Base-by-base conservation (phyloP, 2,888 invertebrate species). In the Hirtodrosophila confusa region DNA sequence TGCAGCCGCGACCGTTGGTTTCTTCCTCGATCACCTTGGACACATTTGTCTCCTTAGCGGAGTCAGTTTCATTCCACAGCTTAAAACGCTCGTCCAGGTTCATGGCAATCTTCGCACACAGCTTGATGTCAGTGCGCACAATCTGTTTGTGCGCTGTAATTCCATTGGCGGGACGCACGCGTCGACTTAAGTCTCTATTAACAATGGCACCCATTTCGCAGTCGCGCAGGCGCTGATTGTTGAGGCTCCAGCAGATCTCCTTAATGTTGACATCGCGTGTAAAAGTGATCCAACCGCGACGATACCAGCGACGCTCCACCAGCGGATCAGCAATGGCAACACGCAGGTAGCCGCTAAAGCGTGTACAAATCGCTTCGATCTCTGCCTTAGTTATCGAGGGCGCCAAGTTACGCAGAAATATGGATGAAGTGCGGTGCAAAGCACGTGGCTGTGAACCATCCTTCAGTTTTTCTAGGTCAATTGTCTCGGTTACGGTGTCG, bases 181-280 rank as follows among this genome's bases (percentile, higher is more conserved):
- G 94, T 10, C 99, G 95, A 86, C 97, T 97, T 70, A 99, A 92
- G 92, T 99, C 99, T 12, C 99, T 94, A 92, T 99, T 99, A 45
- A 99, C 97, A 76, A 99, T 70, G 95, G 94, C 71, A 96, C 92
- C 97, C 97, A 90, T 68, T 90, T 91, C 89, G 72, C 91, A 90
- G 62, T 91, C 91, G 2, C 90, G 85, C 45, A 91, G 72, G 87
- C 99, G 94, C 69, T 98, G 97, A 80, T 97, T 98, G 90, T 99
- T 99, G 40, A 99, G 93, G 90, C 97, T 98, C 99, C 99, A 99
- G 92, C 99, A 99, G 77, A 99, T 99, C 90, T 99, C 99, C 90
- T 99, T 99, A 77, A 99, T 99, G 92, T 99, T 99, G 44, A 99
- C 98, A 88, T 97, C 96, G 17, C 98, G 94, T 75, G 97, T 96